Percentiles rank a stretch among this genome's conserved stretches.
Conservation (phyloP, 2,113 vertebrate species). For the zebrafish (Danio rerio) region DNA sequence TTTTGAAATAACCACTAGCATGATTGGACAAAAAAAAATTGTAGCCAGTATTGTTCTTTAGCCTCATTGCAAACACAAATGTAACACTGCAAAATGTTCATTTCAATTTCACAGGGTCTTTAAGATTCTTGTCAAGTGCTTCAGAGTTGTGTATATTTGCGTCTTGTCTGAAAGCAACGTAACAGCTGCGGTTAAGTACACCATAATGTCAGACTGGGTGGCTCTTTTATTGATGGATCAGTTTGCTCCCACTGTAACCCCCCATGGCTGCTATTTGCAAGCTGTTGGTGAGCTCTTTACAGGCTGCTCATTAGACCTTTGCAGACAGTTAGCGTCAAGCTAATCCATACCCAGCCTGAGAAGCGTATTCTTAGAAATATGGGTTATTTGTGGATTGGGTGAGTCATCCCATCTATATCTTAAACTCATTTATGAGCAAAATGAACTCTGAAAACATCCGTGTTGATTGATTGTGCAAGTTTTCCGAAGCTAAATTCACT, state of each 20-base stretch:
- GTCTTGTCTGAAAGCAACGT: slow-evolving; percentile 46
- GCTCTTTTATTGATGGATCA: slow-evolving; percentile 66
- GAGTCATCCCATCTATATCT: neutral
- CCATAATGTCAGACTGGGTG: slow-evolving; percentile 20
- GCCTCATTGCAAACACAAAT: no score
- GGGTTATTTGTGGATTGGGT: neutral
- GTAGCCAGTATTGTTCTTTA: no score
- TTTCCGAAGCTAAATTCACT: slow-evolving; percentile 39
- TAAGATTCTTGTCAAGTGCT: slow-evolving; percentile 33
- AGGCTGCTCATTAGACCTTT: slow-evolving; percentile 36
- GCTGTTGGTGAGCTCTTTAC: slow-evolving; percentile 63
- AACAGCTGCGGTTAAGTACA: slow-evolving; percentile 54
- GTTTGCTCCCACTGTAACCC: slow-evolving; percentile 77
- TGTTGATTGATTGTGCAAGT: slow-evolving; percentile 73
- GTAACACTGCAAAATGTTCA: no score
- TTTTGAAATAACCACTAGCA: no score
- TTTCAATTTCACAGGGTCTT: neutral
- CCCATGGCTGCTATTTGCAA: slow-evolving; percentile 70
- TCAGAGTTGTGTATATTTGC: slow-evolving; percentile 9
- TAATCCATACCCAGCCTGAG: slow-evolving; percentile 36
- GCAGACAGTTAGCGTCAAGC: slow-evolving; percentile 30
- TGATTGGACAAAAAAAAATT: no score
- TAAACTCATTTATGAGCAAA: slow-evolving; percentile 34
- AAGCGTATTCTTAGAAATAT: slow-evolving; percentile 55
- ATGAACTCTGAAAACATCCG: slow-evolving; percentile 73